Evolutionary conservation across 1,140 invertebrate genomes (phyloP), one percentile per base, ranked within the genome.

Genomic region (Piezodorus guildinii): DNA sequence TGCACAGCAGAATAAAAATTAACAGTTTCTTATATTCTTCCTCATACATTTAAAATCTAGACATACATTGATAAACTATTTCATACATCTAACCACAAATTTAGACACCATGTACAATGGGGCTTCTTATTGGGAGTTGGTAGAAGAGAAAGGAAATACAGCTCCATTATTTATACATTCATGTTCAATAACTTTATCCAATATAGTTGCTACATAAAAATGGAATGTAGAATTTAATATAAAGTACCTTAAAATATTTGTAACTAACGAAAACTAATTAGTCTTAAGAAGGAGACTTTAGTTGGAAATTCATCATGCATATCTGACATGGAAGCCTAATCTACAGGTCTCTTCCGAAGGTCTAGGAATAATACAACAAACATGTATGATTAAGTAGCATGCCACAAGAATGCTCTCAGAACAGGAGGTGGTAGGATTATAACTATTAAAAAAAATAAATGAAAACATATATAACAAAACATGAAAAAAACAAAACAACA

Each of bases 321-420:
- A 16, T 23, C 23, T 56, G 52, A 56, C 17, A 56, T 56, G 52
- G 52, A 56, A 56, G 52, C 52, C 52, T 56, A 25, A 56, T 23
- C 19, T 49, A 49, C 21, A 25, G 52, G 52, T 56, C 52, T 23
- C 19, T 23, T 56, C 23, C 23, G 23, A 56, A 16, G 52, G 23
- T 21, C 15, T 56, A 25, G 52, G 17, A 56, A 23, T 23, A 23
- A 23, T 25, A 56, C 52, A 23, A 21, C 23, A 15, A 56, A 56
- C 15, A 56, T 23, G 23, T 23, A 16, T 23, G 17, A 49, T 56
- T 56, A 56, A 56, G 52, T 56, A 56, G 52, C 52, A 21, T 23
- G 52, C 52, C 52, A 56, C 52, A 56, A 23, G 52, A 56, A 56
- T 56, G 52, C 52, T 49, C 23, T 10, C 23, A 56, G 34, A 39